A percentile compares a stretch with the other conserved stretches of the same genome.
Conservation (phyloP, 1,140 invertebrate genomes). For the Antheraea pernyi region DNA sequence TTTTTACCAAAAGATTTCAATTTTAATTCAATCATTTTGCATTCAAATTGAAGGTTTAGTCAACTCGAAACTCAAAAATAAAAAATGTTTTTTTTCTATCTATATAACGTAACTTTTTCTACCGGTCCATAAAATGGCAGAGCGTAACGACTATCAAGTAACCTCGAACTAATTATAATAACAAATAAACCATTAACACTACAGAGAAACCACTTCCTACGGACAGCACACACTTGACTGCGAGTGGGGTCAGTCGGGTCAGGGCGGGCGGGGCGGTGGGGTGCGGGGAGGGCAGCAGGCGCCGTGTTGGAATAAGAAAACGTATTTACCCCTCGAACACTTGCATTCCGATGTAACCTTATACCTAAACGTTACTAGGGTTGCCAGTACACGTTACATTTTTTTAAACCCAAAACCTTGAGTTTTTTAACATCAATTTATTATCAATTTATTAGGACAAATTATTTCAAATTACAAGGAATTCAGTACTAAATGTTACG, state of each 20-base stretch:
- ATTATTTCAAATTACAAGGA: too few relatives aligned
- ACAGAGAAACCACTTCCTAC: slow-evolving; percentile 23
- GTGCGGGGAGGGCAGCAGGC: too few relatives aligned
- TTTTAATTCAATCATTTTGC: too few relatives aligned
- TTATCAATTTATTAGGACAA: too few relatives aligned
- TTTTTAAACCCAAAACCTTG: too few relatives aligned
- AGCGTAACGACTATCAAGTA: neutral
- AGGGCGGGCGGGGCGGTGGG: neutral
- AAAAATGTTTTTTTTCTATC: too few relatives aligned
- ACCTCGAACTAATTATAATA: slow-evolving; percentile 44
- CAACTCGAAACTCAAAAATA: too few relatives aligned
- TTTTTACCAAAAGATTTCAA: too few relatives aligned
- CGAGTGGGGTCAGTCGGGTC: slow-evolving; percentile 13
- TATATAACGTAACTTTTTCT: neutral
- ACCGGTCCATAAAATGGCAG: neutral
- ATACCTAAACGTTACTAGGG: slow-evolving; percentile 45
- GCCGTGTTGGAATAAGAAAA: slow-evolving; percentile 45
- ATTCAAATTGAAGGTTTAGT: too few relatives aligned
- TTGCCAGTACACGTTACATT: slow-evolving; percentile 19
- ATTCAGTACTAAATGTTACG: too few relatives aligned
- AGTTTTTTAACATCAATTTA: too few relatives aligned
- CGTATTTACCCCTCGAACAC: slow-evolving; percentile 55
- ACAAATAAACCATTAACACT: slow-evolving; percentile 62
- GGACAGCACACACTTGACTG: slow-evolving; percentile 17
- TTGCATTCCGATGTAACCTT: slow-evolving; percentile 49